Conservation (phyloP, 2,113 vertebrate genomes). For the Mobula birostris region DNA sequence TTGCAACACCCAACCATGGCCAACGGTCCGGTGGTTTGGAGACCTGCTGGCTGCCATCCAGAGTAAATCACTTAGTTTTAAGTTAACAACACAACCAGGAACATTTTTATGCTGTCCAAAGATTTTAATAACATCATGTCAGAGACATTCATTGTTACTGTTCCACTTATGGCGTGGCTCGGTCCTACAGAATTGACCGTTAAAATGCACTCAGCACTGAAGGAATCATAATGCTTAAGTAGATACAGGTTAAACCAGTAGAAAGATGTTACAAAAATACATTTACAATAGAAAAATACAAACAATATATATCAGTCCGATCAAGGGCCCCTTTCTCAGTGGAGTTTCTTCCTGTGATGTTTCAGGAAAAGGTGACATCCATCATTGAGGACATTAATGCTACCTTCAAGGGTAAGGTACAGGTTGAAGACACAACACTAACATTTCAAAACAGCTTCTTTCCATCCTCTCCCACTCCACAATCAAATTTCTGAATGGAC, state of each 20-base stretch:
- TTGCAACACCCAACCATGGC: background rate
- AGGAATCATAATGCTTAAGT: background rate
- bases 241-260: background rate
- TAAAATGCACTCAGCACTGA: conserved; percentile 5
- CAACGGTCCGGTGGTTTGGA: background rate
- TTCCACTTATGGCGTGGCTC: background rate
- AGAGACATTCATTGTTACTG: background rate
- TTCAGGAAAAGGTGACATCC: too few species aligned
- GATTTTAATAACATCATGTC: background rate
- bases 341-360: background rate
- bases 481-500: too few species aligned
- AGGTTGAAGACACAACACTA: too few species aligned
- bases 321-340: background rate
- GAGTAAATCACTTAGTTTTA: background rate
- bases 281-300: conserved; percentile 24
- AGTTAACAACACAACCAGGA: background rate
- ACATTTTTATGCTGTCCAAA: background rate
- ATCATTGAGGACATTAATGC: too few species aligned
- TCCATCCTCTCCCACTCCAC: too few species aligned
- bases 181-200: background rate
- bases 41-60: background rate
- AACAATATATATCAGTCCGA: background rate
- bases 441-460: too few species aligned
- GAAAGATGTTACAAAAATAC: background rate
- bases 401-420: too few species aligned